These are phyloP conservation scores for Onychostoma macrolepis DNA, from an alignment of 2,113 vertebrate species.

Conservation along the genomic window DNA sequence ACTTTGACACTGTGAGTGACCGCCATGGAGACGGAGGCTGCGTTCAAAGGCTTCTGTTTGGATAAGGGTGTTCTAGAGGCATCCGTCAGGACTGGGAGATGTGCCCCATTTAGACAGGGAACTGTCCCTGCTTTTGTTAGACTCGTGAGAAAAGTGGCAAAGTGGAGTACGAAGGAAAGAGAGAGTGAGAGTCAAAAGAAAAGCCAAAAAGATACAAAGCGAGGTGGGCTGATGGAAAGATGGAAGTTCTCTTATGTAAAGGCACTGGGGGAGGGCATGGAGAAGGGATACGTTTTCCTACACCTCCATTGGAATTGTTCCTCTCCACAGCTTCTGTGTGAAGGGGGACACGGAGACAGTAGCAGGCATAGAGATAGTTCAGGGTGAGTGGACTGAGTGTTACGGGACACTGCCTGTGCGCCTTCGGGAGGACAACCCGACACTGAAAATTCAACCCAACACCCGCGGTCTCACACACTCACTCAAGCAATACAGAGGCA, in stretches of 20 bases:
- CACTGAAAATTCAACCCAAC: conserved; percentile 36
- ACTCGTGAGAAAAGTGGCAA: conserved; percentile 41
- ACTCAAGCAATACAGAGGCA: conserved; percentile 27
- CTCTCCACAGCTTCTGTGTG: conserved; percentile 39
- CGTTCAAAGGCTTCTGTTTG: conserved; percentile 39
- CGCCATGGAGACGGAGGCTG: conserved; percentile 57
- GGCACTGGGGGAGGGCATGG: conserved; percentile 25
- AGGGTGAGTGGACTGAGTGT: conserved; percentile 67
- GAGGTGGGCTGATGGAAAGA: conserved; percentile 26
- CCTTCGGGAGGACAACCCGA: conserved; percentile 53
- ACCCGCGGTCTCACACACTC: conserved; percentile 38
- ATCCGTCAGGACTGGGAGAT: conserved; percentile 36
- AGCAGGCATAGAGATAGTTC: conserved; percentile 71
- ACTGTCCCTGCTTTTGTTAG: conserved; percentile 39
- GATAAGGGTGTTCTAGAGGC: conserved; percentile 36
- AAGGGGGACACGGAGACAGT: conserved; percentile 32
- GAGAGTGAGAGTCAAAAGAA: conserved; percentile 1
- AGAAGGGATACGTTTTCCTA: conserved; percentile 36
- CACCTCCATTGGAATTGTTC: conserved; percentile 39
- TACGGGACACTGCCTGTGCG: conserved; percentile 41
- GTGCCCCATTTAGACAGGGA: conserved; percentile 43
- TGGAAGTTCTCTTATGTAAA: conserved; percentile 60
- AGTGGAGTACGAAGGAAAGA: neutral
- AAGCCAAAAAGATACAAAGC: conserved; percentile 27
- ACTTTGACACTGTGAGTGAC: conserved; percentile 64